Evolutionary conservation across 1,140 invertebrate species (phyloP), one percentile per base, ranked within the genome.

Genomic region (Euura lappo): DNA sequence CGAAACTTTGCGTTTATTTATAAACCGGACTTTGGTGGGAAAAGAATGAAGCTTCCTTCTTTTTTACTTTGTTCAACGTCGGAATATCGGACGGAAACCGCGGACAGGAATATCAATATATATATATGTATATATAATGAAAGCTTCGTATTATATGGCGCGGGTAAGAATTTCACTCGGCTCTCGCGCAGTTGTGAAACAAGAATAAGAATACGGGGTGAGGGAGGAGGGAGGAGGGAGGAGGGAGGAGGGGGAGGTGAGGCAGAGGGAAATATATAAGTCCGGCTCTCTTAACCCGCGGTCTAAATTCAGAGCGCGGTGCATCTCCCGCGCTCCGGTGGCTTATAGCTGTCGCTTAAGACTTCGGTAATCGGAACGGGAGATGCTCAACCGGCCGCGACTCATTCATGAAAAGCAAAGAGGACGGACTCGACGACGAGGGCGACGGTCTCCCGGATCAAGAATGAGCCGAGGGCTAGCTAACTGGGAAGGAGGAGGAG

Each of bases 71-170:
- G 28, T 28, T 28, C 28, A 28, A 28, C 28, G 28, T 28, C 28
- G 1, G 28, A 28, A 28, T 28, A 28, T 28, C 28, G 28, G 28
- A 28, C 28, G 28, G 28, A 28, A 28, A 28, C 44, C 28, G 66
- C 76, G 76, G 78, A 77, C 79, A 70, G 80, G 78, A 79, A 85
- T 85, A 85, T 85, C 84, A 85, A 85, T 28, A 28, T 28, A 28
- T 28, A 28, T 28, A 85, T 28, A 28, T 28, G 1, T 28, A 28
- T 28, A 28, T 28, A 28, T 85, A 85, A 85, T 85, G 79, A 76
- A 75, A 80, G 82, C 80, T 80, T 83, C 80, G 51, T 6, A n/a
- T n/a, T 28, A 28, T 28, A 28, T 28, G 1, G 28, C 28, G 28
- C 28, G 28, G 28, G 28, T 28, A 28, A 28, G 28, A 28, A 28